Evolutionary conservation across 35 echinoderm and acorn worm species (phyloP).

Genomic region (Hemicentrotus pulcherrimus): DNA sequence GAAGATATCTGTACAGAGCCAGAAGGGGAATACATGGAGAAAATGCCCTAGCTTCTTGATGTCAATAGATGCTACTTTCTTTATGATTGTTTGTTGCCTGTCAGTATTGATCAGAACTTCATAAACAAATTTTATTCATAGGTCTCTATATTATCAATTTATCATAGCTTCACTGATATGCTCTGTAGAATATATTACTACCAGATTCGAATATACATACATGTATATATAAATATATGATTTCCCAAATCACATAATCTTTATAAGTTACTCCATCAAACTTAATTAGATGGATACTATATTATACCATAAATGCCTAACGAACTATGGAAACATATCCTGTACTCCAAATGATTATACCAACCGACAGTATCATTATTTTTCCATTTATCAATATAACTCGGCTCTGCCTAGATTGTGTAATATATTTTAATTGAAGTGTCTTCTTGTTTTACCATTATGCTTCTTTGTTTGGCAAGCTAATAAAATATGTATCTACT

Average conservation of each 20-base stretch:
- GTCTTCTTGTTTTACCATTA: background rate
- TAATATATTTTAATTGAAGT: background rate
- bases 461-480: background rate
- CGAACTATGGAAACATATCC: background rate
- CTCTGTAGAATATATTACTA: background rate
- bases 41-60: too few species aligned
- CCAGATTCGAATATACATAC: background rate
- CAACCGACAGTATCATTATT: background rate
- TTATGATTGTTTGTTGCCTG: background rate
- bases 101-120: background rate
- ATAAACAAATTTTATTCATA: background rate
- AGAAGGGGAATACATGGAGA: too few species aligned
- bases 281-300: background rate
- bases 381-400: background rate
- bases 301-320: background rate
- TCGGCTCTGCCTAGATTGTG: background rate
- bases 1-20: too few species aligned
- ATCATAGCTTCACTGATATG: background rate
- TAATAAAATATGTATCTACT: slow-evolving; percentile 6
- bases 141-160: background rate
- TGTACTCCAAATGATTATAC: background rate
- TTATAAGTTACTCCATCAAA: background rate
- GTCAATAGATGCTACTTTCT: background rate
- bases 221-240: background rate
- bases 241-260: background rate